phyloP scores from a whole-genome alignment of 2,888 invertebrate species.

The Drosophila stalkeri region DNA sequence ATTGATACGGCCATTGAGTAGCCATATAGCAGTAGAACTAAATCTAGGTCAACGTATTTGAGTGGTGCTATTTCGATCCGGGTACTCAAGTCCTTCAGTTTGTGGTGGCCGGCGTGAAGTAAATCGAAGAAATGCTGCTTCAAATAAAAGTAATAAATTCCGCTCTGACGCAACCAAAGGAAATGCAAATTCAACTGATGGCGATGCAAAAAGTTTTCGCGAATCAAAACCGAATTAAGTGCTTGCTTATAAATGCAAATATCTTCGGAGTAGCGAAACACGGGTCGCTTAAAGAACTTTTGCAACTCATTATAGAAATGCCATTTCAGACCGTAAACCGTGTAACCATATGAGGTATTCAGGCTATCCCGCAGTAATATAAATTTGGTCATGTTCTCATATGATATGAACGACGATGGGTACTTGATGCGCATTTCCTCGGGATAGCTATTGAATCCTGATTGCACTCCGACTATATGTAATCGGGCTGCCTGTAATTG shows the following conservation, averaged over 20 bases:
- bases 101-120: slow-evolving; percentile 18
- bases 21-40: slow-evolving; percentile 24
- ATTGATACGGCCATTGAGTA: slow-evolving; percentile 9
- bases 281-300: slow-evolving; percentile 37
- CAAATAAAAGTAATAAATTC: slow-evolving; percentile 28
- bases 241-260: slow-evolving; percentile 29
- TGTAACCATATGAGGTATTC: slow-evolving; percentile 50
- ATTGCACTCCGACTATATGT: slow-evolving; percentile 36
- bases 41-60: slow-evolving; percentile 25
- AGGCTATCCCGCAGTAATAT: slow-evolving; percentile 24
- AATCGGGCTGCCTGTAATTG: slow-evolving; percentile 30
- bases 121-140: slow-evolving; percentile 19
- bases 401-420: slow-evolving; percentile 41
- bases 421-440: slow-evolving; percentile 37
- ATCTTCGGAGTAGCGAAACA: slow-evolving; percentile 52
- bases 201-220: slow-evolving; percentile 39
- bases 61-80: slow-evolving; percentile 12
- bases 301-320: slow-evolving; percentile 21
- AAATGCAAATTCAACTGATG: slow-evolving; percentile 15
- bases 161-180: slow-evolving; percentile 23
- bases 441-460: slow-evolving; percentile 43
- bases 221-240: slow-evolving; percentile 4
- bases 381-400: slow-evolving; percentile 18
- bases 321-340: slow-evolving; percentile 44
- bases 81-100: slow-evolving; percentile 24